phyloP scores from a whole-genome alignment of 1,140 invertebrate genomes.

The Dryas iulia region DNA sequence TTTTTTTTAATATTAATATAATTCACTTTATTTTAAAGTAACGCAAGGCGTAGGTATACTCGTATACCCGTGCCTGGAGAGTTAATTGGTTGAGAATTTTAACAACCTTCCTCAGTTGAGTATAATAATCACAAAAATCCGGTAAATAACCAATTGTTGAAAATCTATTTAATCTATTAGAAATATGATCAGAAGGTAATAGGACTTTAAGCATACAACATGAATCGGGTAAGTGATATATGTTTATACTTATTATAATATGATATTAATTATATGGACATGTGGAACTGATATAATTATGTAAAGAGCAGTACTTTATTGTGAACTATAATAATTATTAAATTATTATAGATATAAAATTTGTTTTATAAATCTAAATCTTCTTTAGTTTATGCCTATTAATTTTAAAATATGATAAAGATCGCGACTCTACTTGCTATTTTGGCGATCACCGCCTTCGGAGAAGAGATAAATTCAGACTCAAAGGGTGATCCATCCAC shows the following conservation, averaged over 20 bases:
- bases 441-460: neutral
- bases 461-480: neutral
- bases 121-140: slow-evolving; percentile 16
- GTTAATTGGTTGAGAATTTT: neutral
- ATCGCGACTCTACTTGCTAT: neutral
- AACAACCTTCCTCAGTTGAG: neutral
- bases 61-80: neutral
- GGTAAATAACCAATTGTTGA: slow-evolving; percentile 8
- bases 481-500: slow-evolving; percentile 20
- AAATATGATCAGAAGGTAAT: neutral
- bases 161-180: slow-evolving; percentile 12
- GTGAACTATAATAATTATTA: too few relatives aligned
- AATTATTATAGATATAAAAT: too few relatives aligned
- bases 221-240: slow-evolving; percentile 20
- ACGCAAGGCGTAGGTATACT: neutral
- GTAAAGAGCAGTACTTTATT: too few relatives aligned
- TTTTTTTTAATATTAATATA: too few relatives aligned
- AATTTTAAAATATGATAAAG: neutral
- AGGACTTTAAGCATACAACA: slow-evolving; percentile 13
- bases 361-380: too few relatives aligned
- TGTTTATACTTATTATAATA: neutral
- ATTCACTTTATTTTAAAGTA: too few relatives aligned
- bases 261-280: neutral
- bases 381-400: too few relatives aligned
- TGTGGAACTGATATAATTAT: too few relatives aligned